Evolutionary conservation across 2,113 vertebrate genomes (phyloP).

Genomic region (Crocuta crocuta): DNA sequence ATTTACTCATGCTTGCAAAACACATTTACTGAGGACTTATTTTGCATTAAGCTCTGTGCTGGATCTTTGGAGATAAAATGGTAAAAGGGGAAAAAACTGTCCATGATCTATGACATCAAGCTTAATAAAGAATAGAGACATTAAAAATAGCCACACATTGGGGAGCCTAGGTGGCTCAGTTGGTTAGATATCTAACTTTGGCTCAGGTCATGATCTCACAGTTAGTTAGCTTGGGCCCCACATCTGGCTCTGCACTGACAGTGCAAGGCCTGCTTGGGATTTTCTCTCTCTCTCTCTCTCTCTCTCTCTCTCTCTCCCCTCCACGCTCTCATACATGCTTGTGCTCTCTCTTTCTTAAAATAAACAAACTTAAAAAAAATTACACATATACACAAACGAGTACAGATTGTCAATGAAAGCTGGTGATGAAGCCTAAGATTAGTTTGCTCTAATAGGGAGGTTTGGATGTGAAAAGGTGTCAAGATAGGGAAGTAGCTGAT

Average conservation of each 20-base stretch:
- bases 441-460: neutral
- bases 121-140: neutral
- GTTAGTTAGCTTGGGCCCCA: no score
- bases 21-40: neutral
- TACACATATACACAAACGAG: neutral
- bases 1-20: neutral
- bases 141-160: neutral
- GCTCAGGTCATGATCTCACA: no score
- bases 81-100: neutral
- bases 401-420: neutral
- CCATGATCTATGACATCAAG: neutral
- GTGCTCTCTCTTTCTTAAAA: no score
- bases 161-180: no score
- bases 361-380: neutral
- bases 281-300: no score
- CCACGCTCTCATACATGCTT: no score
- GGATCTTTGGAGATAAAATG: slow-evolving; percentile 21
- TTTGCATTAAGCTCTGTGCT: neutral
- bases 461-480: neutral
- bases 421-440: neutral
- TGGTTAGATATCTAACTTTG: no score
- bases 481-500: neutral
- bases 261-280: no score
- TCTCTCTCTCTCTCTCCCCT: no score
- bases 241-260: no score